These are phyloP conservation scores for Tapirus terrestris DNA, from an alignment of 2,113 vertebrate genomes.

Conservation along the genomic window DNA sequence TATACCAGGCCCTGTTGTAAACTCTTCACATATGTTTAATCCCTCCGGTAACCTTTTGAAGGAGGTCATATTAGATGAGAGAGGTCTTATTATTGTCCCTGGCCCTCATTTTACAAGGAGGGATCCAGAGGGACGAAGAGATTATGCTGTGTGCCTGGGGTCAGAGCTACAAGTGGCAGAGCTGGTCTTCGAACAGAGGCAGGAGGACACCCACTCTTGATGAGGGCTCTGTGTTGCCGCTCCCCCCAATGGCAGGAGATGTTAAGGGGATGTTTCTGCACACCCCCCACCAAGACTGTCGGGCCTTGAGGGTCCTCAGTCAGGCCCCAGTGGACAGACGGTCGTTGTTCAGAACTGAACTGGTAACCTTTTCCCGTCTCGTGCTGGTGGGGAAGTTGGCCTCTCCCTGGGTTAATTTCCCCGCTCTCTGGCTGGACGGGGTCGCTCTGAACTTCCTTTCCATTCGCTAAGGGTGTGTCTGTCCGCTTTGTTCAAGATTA, in stretches of 20 bases:
- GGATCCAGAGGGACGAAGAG: not conserved
- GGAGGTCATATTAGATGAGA: rapidly evolving
- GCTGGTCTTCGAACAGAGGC: not conserved
- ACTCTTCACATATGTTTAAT: rapidly evolving
- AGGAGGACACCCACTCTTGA: rapidly evolving
- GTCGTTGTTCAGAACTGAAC: not conserved
- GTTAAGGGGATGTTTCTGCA: not conserved
- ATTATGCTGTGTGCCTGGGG: not conserved
- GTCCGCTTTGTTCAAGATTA: not conserved
- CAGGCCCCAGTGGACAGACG: not conserved
- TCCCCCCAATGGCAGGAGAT: not conserved
- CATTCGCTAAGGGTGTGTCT: not conserved
- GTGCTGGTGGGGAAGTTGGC: not conserved
- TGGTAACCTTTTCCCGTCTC: not conserved
- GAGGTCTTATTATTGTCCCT: not conserved
- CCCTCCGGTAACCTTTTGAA: not conserved
- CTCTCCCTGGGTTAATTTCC: not conserved
- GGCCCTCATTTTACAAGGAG: not conserved
- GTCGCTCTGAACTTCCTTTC: not conserved
- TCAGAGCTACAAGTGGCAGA: not conserved
- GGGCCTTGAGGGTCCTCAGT: not conserved
- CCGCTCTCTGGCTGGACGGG: not conserved
- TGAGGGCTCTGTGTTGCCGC: not conserved
- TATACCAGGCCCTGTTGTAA: not conserved
- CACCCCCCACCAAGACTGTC: not conserved